Conservation (phyloP, 2,888 invertebrate species). For the Pterobdella sp. region DNA sequence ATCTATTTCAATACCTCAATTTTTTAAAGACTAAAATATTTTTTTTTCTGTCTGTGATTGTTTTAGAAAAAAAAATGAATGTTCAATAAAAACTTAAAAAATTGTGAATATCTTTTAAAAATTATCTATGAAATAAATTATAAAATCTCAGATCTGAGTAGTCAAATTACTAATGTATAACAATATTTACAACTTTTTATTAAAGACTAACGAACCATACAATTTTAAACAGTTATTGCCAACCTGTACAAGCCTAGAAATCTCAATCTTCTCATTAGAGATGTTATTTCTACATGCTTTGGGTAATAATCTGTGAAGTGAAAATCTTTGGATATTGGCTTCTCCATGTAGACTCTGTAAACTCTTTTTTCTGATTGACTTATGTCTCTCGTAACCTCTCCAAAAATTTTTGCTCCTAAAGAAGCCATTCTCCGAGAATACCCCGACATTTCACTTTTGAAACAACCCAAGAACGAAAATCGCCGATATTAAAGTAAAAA, state of each 20-base stretch:
- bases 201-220: too few relatives aligned
- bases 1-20: too few relatives aligned
- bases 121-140: background rate
- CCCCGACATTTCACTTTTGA: slow-evolving; percentile 56
- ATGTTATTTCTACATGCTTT: slow-evolving; percentile 59
- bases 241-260: slow-evolving; percentile 47
- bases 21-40: too few relatives aligned
- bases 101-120: background rate
- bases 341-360: slow-evolving; percentile 67
- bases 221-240: background rate
- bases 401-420: slow-evolving; percentile 77
- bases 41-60: too few relatives aligned
- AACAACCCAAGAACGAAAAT: too few relatives aligned
- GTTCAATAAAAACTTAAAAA: too few relatives aligned
- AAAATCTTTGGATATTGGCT: slow-evolving; percentile 66
- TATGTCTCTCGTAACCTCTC: slow-evolving; percentile 72
- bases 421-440: slow-evolving; percentile 78
- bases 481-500: too few relatives aligned
- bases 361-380: slow-evolving; percentile 57
- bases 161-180: background rate
- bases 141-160: background rate
- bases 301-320: slow-evolving; percentile 78
- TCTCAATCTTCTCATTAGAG: slow-evolving; percentile 59
- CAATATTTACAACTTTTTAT: too few relatives aligned
- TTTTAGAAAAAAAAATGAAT: too few relatives aligned